Evolutionary conservation across 2,113 vertebrate genomes (phyloP), one percentile per base, ranked within the genome.

Genomic region (Passer montanus): DNA sequence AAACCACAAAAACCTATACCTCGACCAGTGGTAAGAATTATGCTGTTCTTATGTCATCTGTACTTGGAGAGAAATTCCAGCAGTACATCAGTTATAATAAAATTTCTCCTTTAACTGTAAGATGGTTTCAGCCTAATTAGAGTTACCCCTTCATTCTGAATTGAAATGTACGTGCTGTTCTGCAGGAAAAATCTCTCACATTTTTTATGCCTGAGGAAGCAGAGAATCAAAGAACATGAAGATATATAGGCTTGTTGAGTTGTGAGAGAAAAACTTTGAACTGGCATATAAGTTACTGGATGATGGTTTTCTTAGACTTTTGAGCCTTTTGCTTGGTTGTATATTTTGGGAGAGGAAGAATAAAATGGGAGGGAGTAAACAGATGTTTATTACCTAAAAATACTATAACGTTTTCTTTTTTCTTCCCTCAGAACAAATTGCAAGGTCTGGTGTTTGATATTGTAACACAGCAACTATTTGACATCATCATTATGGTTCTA

Each of bases 401-500:
- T 69, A 37, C 46, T 52, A 60, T 47, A 7, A 55, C 8, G 3
- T 73, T 79, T 85, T 92, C 13, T 96, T 96, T 87, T 91, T 95
- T 94, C 39, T 89, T 72, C 92, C 94, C 94, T 90, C 92, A 99
- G 99, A 99, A 99, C 97, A 99, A 98, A 98, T 93, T 99, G 79
- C 99, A 99, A 98, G 99, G 98, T 91, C 98, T 95, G 53, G 95
- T 99, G 73, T 99, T 99, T 97, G 99, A 99, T 96, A 84, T 99
- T 41, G 98, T 99, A 39, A 99, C 98, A 77, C 98, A 98, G 63
- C 98, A 99, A 98, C 98, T 95, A 10, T 99, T 99, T 92, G 99
- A 99, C 91, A 99, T 99, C 91, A 92, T 97, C 16, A 98, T 99
- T 82, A 99, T 99, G 99, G 95, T 99, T 94, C 98, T 99, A 39